Evolutionary conservation across 2,797 vertebrate species (phyloP), one percentile per base, ranked within the genome.

Genomic region (Leptodactylus fallax): DNA sequence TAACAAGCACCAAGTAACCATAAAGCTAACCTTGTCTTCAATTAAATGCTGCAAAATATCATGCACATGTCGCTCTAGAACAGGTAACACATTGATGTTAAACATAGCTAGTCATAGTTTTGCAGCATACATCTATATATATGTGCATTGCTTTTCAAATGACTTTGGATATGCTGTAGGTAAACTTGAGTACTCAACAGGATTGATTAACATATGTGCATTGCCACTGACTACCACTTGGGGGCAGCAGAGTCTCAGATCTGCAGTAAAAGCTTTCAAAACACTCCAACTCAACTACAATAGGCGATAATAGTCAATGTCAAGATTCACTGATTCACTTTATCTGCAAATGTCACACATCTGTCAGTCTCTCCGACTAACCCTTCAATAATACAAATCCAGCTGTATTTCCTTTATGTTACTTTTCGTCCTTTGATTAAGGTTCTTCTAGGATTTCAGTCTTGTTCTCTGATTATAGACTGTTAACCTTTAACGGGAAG

Each of bases 291-390:
- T 79, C 77, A 19, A n/a, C 56, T 49, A 63, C 27, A 81, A 81
- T 63, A 63, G 19, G 56, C 7, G 27, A 61, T 81, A 81, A 81
- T 63, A 45, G 56, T 36, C 36, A 81, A 76, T 81, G 79, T 81
- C 79, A 81, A 58, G 45, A 81, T 81, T 81, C 79, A 81, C 79
- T 61, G 79, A 81, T 81, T 81, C 79, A 61, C 58, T 81, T 61
- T 81, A 81, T 81, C 58, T 81, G 36, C 58, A 81, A 81, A 81
- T 81, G 79, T 81, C 79, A 81, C 58, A 81, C 79, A 81, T 81
- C 79, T 81, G 56, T 81, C 79, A 63, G 27, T 81, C 58, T 81
- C 36, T 63, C 27, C 21, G 1, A 49, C 56, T 49, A 81, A 45
- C 56, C 27, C 79, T n/a, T 63, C 79, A 12, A 11, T 47, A 56